Evolutionary conservation across 1,140 invertebrate genomes (phyloP).

Genomic region (Nixonia krombeini): DNA sequence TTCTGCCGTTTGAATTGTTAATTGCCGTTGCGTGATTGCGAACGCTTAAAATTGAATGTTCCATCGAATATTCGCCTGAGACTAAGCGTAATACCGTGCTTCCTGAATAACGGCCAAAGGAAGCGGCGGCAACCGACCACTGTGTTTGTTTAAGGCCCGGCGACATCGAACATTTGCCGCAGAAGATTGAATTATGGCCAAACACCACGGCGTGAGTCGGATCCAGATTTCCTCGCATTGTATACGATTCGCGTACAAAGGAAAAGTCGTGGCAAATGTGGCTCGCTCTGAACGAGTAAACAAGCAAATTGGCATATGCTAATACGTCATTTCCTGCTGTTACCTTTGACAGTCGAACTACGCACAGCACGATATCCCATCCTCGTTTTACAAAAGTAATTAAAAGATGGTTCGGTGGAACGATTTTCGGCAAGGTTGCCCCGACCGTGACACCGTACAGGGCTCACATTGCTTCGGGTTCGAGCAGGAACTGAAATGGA

Average conservation of each 20-base stretch:
- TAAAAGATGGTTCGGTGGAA: background rate
- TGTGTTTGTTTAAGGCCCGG: conserved; percentile 56
- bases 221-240: background rate
- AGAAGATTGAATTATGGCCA: conserved; percentile 49
- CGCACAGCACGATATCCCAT: too few relatives aligned
- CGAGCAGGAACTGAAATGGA: conserved; percentile 6
- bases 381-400: too few relatives aligned
- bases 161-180: conserved; percentile 56
- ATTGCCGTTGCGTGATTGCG: background rate
- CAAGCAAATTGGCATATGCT: too few relatives aligned
- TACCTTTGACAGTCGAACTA: too few relatives aligned
- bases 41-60: background rate
- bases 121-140: conserved; percentile 52
- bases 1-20: too few relatives aligned
- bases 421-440: conserved; percentile 22
- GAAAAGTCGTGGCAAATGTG: background rate
- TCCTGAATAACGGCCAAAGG: conserved; percentile 50
- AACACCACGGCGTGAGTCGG: conserved; percentile 18
- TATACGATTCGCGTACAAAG: background rate
- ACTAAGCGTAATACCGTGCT: conserved; percentile 39
- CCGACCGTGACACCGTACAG: background rate
- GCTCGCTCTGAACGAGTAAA: too few relatives aligned
- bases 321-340: too few relatives aligned
- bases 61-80: conserved; percentile 19
- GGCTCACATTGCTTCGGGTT: background rate